Percentiles rank a stretch among this genome's conserved stretches.
Conservation (phyloP, 2,113 vertebrate genomes). For the Xiphophorus hellerii region DNA sequence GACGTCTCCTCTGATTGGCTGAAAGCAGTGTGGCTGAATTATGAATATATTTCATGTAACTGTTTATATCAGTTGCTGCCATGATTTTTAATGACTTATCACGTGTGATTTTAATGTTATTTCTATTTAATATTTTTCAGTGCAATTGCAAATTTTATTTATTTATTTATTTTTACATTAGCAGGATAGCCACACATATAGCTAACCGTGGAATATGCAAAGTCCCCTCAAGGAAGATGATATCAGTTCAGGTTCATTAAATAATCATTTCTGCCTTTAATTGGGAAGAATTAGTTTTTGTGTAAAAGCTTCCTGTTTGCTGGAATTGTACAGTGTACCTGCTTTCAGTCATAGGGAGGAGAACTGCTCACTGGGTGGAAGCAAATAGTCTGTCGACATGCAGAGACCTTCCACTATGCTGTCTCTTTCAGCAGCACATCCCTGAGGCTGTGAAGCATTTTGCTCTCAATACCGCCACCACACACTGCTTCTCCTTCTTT, state of each 20-base stretch:
- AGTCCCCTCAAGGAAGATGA: slow-evolving; percentile 14
- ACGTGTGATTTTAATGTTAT: too few relatives aligned
- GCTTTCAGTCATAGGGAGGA: slow-evolving; percentile 54
- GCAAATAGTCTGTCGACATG: slow-evolving; percentile 70
- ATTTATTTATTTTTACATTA: slow-evolving; percentile 12
- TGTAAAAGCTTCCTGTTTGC: slow-evolving; percentile 36
- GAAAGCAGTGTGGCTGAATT: too few relatives aligned
- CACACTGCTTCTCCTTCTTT: slow-evolving; percentile 39
- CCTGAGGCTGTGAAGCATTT: slow-evolving; percentile 33
- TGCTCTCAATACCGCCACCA: too few relatives aligned
- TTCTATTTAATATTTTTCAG: too few relatives aligned
- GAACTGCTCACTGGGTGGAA: slow-evolving; percentile 68
- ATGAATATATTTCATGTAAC: too few relatives aligned
- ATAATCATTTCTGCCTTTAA: slow-evolving; percentile 73
- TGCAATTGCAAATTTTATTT: too few relatives aligned
- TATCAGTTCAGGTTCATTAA: slow-evolving; percentile 66
- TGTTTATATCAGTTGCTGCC: too few relatives aligned
- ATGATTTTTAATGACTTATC: too few relatives aligned
- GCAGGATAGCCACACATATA: slow-evolving; percentile 28
- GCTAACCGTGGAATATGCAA: slow-evolving; percentile 48
- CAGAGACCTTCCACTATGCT: slow-evolving; percentile 72
- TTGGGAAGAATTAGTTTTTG: slow-evolving; percentile 60
- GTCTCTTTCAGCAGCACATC: slow-evolving; percentile 63
- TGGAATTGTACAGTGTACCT: slow-evolving; percentile 62
- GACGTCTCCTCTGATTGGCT: too few relatives aligned